Conservation (phyloP, 2,888 invertebrate species). For the Melikaiella ostensackeni region DNA sequence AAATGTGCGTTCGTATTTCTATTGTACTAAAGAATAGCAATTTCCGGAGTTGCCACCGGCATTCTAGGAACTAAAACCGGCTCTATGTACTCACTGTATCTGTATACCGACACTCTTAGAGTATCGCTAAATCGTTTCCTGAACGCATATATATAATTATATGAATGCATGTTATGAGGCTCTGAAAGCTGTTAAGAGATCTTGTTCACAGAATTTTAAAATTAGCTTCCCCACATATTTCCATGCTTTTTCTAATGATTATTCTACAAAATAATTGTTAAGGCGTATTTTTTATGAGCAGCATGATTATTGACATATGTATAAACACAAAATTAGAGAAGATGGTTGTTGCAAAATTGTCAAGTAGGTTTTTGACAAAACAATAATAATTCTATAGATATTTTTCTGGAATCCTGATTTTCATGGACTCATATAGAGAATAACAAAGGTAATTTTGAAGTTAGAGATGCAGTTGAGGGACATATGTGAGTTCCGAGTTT, state of each 20-base stretch:
- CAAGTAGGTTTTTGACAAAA: too few relatives aligned
- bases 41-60: conserved; percentile 12
- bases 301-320: too few relatives aligned
- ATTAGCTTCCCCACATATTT: background rate
- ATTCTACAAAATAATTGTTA: too few relatives aligned
- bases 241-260: background rate
- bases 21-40: conserved; percentile 12
- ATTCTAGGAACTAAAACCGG: conserved; percentile 14
- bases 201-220: background rate
- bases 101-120: background rate
- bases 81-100: conserved; percentile 1
- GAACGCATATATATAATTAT: background rate
- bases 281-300: too few relatives aligned
- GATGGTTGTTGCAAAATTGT: too few relatives aligned
- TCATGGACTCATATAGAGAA: background rate
- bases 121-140: conserved; percentile 23
- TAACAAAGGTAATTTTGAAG: background rate
- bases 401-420: background rate
- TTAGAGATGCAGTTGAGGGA: background rate
- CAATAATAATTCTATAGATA: background rate
- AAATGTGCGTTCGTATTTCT: conserved; percentile 1
- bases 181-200: conserved; percentile 1
- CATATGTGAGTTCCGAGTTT: conserved; percentile 23
- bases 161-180: background rate
- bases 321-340: background rate